A percentile compares a stretch with the other conserved stretches of the same genome.
Conservation (phyloP, 1,140 invertebrate species). For the Caenorhabditis elegans region DNA sequence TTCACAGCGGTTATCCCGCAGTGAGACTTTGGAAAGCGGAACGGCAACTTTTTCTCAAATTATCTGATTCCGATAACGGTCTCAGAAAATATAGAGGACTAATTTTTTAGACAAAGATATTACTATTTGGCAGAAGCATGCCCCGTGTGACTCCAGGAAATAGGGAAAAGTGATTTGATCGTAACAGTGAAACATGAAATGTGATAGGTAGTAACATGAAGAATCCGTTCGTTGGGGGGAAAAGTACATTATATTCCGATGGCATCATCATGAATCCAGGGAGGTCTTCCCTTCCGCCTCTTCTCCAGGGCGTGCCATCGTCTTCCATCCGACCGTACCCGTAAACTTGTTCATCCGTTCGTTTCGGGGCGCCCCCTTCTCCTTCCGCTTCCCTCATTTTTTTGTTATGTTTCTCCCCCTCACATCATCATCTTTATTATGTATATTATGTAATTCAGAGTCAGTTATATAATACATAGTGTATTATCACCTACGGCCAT, state of each 20-base stretch:
- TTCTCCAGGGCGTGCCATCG: constrained; percentile 12
- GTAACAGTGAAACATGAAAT: constrained; percentile 30
- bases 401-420: not conserved
- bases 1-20: too few relatives aligned
- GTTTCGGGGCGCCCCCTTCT: not conserved
- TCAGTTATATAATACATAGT: constrained; percentile 32
- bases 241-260: constrained; percentile 32
- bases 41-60: too few relatives aligned
- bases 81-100: too few relatives aligned
- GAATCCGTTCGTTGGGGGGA: not conserved
- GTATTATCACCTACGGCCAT: constrained; percentile 33
- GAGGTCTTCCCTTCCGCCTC: constrained; percentile 24
- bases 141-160: not conserved
- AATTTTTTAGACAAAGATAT: too few relatives aligned
- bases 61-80: too few relatives aligned
- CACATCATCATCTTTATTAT: constrained; percentile 24
- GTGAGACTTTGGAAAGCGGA: too few relatives aligned
- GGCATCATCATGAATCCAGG: constrained; percentile 29
- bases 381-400: constrained; percentile 17
- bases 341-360: constrained; percentile 29
- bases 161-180: constrained; percentile 13
- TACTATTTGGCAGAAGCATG: too few relatives aligned
- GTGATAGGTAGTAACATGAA: constrained; percentile 24
- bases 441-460: constrained; percentile 32
- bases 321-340: constrained; percentile 21